Evolutionary conservation across 2,888 invertebrate genomes (phyloP).

Genomic region (Archips xylosteana): DNA sequence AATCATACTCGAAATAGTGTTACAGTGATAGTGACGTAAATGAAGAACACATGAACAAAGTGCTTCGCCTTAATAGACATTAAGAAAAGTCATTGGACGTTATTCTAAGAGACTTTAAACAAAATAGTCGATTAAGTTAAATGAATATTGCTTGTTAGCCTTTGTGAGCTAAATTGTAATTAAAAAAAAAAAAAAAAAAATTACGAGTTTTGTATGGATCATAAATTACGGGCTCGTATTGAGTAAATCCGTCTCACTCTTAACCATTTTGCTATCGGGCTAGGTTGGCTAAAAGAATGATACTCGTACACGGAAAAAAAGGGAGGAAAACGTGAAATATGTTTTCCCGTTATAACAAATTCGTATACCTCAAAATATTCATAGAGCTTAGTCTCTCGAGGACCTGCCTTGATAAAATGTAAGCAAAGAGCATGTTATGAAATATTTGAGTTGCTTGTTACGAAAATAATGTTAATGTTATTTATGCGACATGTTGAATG

Average conservation of each 20-base stretch:
- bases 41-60: too few species aligned
- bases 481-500: constrained; percentile 3
- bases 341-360: constrained; percentile 61
- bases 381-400: constrained; percentile 70
- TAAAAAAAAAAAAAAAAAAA: too few species aligned
- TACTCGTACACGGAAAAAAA: constrained; percentile 48
- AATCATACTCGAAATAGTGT: too few species aligned
- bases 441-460: constrained; percentile 57
- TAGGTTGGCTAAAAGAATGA: constrained; percentile 43
- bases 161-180: too few species aligned
- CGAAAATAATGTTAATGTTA: constrained; percentile 17
- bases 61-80: too few species aligned
- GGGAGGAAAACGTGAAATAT: constrained; percentile 52
- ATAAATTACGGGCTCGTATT: background rate
- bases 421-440: constrained; percentile 64
- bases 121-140: too few species aligned
- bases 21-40: too few species aligned
- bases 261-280: constrained; percentile 6
- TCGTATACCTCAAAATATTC: constrained; percentile 73
- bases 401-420: constrained; percentile 67
- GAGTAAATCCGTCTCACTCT: background rate
- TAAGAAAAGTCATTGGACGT: too few species aligned
- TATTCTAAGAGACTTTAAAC: too few species aligned
- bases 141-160: too few species aligned
- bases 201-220: background rate